phyloP scores from a whole-genome alignment of 1,140 invertebrate species.

The Drosophila tropicalis region DNA sequence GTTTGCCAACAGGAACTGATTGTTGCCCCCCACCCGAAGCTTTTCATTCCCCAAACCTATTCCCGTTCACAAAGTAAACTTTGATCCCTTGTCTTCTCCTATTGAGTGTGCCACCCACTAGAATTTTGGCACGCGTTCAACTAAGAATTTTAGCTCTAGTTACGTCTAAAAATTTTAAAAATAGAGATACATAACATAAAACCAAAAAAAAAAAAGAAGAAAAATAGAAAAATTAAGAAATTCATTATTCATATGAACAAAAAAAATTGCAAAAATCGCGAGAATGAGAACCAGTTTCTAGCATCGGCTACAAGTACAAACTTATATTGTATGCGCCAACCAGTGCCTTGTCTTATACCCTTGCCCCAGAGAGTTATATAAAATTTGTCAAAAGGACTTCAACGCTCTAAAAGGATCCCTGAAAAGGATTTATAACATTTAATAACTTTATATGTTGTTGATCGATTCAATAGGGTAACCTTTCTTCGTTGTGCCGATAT shows the following conservation, averaged over 20 bases:
- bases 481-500: too few relatives aligned
- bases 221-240: neutral
- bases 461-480: too few relatives aligned
- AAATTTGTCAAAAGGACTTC: too few relatives aligned
- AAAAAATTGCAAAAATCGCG: neutral
- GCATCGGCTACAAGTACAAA: neutral
- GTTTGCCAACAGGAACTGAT: neutral
- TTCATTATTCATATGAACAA: too few relatives aligned
- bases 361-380: too few relatives aligned
- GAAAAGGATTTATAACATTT: too few relatives aligned
- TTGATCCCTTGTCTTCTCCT: neutral
- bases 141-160: conserved; percentile 35
- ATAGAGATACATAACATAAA: conserved; percentile 20
- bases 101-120: conserved; percentile 14
- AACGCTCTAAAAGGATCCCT: too few relatives aligned
- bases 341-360: neutral
- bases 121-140: conserved; percentile 64
- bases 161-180: conserved; percentile 37
- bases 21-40: too few relatives aligned
- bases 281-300: conserved; percentile 39
- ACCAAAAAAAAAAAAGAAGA: neutral
- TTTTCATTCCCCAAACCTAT: conserved; percentile 4
- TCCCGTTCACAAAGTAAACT: conserved; percentile 22
- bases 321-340: neutral
- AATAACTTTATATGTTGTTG: too few relatives aligned